These are phyloP conservation scores for Cercopithecus petaurista DNA, from an alignment of 2,797 vertebrate genomes.

Conservation along the genomic window DNA sequence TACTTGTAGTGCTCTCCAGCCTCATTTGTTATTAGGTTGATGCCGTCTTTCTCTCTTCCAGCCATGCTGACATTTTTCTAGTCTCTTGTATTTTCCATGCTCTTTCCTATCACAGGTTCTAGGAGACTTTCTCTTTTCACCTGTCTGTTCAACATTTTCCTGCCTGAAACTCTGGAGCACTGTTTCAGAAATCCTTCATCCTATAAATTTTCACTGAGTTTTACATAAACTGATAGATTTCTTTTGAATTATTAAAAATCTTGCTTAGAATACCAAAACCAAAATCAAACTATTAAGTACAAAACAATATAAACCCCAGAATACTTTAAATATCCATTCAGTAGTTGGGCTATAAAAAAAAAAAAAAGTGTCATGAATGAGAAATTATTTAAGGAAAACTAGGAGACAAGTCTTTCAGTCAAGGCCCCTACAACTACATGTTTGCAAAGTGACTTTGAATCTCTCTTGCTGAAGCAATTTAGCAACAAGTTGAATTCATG, in stretches of 20 bases:
- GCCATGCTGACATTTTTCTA: background rate
- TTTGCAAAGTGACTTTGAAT: background rate
- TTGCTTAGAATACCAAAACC: background rate
- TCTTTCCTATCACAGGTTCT: background rate
- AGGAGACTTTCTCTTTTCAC: background rate
- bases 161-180: background rate
- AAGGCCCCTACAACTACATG: background rate
- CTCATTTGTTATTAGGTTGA: background rate
- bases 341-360: background rate
- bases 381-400: background rate
- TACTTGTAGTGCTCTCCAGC: background rate
- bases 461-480: background rate
- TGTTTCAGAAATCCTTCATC: background rate
- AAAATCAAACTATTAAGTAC: background rate
- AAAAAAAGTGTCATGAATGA: background rate
- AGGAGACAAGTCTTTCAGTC: background rate
- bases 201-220: background rate
- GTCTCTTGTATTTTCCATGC: background rate
- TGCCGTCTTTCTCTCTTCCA: background rate
- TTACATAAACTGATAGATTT: background rate
- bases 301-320: background rate
- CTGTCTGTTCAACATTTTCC: background rate
- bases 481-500: background rate
- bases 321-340: background rate
- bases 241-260: background rate